Conservation (phyloP, 2,113 vertebrate genomes). For the Amblyornis subalaris region DNA sequence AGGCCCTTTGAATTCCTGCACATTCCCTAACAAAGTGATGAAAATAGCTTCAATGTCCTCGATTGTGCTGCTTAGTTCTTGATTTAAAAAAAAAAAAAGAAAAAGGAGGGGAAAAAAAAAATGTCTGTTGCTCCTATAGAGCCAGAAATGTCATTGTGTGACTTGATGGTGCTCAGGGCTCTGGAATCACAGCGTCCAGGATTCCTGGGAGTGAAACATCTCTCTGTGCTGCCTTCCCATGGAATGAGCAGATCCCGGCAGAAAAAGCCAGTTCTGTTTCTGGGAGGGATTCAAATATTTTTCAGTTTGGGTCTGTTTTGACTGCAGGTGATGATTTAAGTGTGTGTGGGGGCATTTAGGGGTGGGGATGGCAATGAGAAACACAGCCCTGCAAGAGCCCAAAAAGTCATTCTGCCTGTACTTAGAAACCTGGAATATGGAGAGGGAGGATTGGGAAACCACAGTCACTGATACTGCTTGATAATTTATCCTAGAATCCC, state of each 20-base stretch:
- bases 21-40: background rate
- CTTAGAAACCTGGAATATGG: background rate
- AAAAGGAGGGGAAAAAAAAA: background rate
- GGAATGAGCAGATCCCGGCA: background rate
- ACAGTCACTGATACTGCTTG: background rate
- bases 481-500: background rate
- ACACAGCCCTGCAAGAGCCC: background rate
- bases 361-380: background rate
- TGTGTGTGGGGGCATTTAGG: background rate
- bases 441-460: background rate
- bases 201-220: background rate
- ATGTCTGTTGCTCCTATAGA: background rate
- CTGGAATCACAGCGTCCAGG: background rate
- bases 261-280: background rate
- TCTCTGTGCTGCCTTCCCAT: background rate
- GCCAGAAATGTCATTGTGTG: slow-evolving; percentile 7
- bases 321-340: background rate
- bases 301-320: background rate
- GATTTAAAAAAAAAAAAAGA: background rate
- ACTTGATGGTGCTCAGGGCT: background rate
- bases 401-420: background rate
- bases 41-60: background rate
- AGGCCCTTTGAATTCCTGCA: background rate
- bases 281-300: background rate
- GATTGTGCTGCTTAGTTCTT: slow-evolving; percentile 7